These are phyloP conservation scores for Agrenia bidenticulata DNA, from an alignment of 2,888 invertebrate species.

Conservation along the genomic window DNA sequence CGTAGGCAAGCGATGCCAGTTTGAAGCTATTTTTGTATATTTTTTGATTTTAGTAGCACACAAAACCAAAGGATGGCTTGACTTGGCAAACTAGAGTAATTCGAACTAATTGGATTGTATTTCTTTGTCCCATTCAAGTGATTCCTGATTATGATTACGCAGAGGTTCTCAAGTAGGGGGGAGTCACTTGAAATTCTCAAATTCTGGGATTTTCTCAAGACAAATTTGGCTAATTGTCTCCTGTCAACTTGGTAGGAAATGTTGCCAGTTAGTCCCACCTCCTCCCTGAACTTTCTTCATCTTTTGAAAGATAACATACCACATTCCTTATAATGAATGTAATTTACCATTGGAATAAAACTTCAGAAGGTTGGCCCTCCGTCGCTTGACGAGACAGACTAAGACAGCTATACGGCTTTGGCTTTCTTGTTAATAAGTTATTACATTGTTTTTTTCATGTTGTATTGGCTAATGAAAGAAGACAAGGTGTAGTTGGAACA, in stretches of 20 bases:
- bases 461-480: no score
- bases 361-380: background rate
- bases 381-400: background rate
- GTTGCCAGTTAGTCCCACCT: background rate
- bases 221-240: conserved; percentile 2
- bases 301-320: background rate
- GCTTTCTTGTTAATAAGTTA: background rate
- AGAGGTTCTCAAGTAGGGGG: no score
- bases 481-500: no score
- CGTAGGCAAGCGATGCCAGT: no score
- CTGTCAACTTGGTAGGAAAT: background rate
- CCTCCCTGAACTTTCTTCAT: background rate
- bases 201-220: conserved; percentile 4
- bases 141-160: no score
- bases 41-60: no score
- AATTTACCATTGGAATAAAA: background rate
- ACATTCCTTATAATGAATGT: conserved; percentile 8
- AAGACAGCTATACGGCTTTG: background rate
- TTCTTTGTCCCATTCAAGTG: no score
- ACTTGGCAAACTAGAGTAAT: no score
- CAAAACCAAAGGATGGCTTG: no score
- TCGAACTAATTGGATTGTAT: no score
- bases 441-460: background rate
- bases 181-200: no score
- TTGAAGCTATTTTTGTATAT: no score